A percentile compares a stretch with the other conserved stretches of the same genome.
phyloP scores from a whole-genome alignment of 2,888 invertebrate genomes.

The Ferrisia virgata region DNA sequence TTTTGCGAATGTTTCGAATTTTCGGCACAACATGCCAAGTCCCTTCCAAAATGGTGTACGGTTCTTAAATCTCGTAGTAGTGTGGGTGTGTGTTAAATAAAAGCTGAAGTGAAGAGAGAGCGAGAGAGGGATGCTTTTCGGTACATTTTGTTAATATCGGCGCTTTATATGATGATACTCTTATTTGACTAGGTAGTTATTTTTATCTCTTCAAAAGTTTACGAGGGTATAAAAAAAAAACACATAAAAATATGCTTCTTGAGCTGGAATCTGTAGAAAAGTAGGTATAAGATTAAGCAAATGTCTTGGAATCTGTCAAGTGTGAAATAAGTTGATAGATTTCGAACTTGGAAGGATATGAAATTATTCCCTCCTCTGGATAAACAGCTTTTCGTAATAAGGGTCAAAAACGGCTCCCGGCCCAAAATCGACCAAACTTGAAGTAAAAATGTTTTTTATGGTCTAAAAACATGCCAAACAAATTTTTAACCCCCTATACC shows the following conservation, averaged over 20 bases:
- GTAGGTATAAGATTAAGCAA: no score
- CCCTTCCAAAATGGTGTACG: not conserved
- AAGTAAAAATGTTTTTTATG: no score
- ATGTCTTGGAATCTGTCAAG: not conserved
- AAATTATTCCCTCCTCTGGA: no score
- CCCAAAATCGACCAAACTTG: no score
- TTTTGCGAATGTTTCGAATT: constrained; percentile 2
- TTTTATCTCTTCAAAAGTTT: not conserved
- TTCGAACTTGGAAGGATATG: no score
- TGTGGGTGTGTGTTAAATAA: not conserved
- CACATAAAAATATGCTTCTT: not conserved
- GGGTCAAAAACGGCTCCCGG: no score
- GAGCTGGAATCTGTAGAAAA: no score
- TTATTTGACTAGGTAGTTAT: not conserved
- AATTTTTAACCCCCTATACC: no score
- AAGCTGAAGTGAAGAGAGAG: not conserved
- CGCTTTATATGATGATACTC: no score
- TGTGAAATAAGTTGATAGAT: no score
- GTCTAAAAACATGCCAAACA: no score
- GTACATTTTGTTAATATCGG: not conserved
- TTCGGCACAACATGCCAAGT: not conserved
- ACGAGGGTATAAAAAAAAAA: not conserved
- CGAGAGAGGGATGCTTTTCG: not conserved
- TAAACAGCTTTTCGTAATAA: no score
- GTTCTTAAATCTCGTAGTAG: not conserved